These are phyloP conservation scores for Erynnis tages DNA, from an alignment of 2,888 invertebrate genomes.

Conservation along the genomic window DNA sequence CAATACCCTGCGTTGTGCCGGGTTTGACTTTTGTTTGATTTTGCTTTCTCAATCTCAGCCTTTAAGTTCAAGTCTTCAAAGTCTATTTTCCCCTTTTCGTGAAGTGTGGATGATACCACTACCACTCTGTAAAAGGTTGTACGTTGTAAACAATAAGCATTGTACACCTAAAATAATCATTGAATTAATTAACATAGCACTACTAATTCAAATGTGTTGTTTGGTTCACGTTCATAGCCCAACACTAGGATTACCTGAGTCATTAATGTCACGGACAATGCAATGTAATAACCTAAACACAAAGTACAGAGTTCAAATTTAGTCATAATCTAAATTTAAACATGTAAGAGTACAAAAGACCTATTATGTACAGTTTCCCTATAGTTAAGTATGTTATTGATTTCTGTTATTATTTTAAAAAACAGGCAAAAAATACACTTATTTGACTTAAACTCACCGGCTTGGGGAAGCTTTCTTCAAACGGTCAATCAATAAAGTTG, in stretches of 20 bases:
- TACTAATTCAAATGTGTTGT: neutral
- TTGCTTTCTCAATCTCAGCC: constrained; percentile 65
- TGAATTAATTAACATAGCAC: neutral
- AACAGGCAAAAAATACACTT: too few species aligned
- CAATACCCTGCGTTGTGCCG: constrained; percentile 84
- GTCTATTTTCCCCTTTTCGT: constrained; percentile 85
- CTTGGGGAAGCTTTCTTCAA: constrained; percentile 84
- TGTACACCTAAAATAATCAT: neutral
- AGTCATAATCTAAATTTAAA: too few species aligned
- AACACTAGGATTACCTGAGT: too few species aligned
- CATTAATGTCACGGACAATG: too few species aligned
- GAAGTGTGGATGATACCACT: constrained; percentile 86
- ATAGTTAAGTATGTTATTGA: too few species aligned
- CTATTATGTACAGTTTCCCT: too few species aligned
- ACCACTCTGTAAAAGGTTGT: constrained; percentile 83
- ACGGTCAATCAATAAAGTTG: constrained; percentile 86
- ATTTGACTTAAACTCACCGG: constrained; percentile 77
- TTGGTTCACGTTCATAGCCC: too few species aligned
- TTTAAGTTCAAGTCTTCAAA: constrained; percentile 85
- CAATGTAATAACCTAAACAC: too few species aligned
- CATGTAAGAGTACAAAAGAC: too few species aligned
- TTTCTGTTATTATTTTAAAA: too few species aligned
- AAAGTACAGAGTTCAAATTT: too few species aligned
- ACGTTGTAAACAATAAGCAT: neutral
- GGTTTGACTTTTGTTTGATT: constrained; percentile 46